A percentile compares a stretch with the other conserved stretches of the same genome.
Conservation (phyloP, 2,113 vertebrate species). For the Peromyscus leucopus region DNA sequence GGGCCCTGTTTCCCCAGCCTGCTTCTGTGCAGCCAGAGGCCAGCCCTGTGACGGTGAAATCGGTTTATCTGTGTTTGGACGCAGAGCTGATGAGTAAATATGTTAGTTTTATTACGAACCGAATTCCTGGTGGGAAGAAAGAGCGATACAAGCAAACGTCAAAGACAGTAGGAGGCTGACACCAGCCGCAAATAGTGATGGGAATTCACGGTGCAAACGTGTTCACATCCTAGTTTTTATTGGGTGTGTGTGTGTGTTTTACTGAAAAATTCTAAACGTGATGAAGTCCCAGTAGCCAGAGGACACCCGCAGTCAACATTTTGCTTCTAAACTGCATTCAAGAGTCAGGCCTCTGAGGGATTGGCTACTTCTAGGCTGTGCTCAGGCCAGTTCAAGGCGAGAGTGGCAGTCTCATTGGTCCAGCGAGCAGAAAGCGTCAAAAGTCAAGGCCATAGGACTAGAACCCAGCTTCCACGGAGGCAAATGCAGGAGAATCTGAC, state of each 20-base stretch:
- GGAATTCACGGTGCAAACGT: background rate
- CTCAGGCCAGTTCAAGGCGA: background rate
- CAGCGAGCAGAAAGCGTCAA: background rate
- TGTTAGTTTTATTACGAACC: conserved; percentile 21
- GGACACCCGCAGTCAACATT: background rate
- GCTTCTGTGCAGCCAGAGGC: background rate
- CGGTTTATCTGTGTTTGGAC: background rate
- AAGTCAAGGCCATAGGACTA: background rate
- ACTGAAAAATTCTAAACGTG: background rate
- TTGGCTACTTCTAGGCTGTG: background rate
- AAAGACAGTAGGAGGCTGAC: background rate
- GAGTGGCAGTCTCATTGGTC: background rate
- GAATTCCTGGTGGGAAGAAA: background rate
- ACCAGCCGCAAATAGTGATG: background rate
- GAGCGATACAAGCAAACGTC: background rate
- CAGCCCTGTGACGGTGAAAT: background rate
- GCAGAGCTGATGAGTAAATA: background rate
- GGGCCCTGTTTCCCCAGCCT: background rate
- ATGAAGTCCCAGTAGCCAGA: background rate
- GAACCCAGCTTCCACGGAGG: background rate
- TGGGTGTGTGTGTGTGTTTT: background rate
- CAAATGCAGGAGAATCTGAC: background rate
- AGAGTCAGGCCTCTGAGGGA: background rate
- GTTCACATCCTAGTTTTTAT: background rate
- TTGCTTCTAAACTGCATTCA: conserved; percentile 8